phyloP scores from a whole-genome alignment of 2,797 vertebrate genomes.

The Tragelaphus eurycerus region DNA sequence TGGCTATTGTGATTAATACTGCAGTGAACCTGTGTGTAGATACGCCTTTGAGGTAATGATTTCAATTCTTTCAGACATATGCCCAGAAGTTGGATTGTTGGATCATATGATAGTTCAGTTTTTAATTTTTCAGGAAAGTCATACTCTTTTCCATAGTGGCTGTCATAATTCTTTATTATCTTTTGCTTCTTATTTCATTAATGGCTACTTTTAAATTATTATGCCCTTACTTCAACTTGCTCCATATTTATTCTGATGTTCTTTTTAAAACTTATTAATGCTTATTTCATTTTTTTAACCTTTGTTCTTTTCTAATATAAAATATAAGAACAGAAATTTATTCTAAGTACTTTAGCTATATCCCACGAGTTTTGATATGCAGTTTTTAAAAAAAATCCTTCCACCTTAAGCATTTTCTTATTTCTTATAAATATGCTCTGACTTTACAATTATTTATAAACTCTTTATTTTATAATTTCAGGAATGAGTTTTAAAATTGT shows the following conservation, averaged over 20 bases:
- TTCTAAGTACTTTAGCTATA: neutral
- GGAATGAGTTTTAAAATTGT: neutral
- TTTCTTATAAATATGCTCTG: neutral
- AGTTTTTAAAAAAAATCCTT: neutral
- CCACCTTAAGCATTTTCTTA: neutral
- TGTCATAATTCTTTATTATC: neutral
- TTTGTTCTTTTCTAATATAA: neutral
- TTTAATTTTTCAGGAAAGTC: neutral
- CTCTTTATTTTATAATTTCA: slow-evolving; percentile 10
- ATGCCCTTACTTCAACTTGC: neutral
- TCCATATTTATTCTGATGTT: slow-evolving; percentile 30
- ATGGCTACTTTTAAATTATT: slow-evolving; percentile 8
- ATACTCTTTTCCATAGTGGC: neutral
- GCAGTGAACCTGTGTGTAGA: neutral
- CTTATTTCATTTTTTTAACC: neutral
- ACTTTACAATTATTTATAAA: neutral
- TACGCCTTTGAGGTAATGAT: neutral
- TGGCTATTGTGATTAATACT: neutral
- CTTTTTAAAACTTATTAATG: neutral
- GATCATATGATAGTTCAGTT: neutral
- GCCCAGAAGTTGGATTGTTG: neutral
- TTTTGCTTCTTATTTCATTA: slow-evolving; percentile 8
- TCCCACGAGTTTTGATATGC: neutral
- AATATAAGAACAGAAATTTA: neutral
- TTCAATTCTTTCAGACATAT: neutral